Base-by-base conservation (phyloP, 2,888 invertebrate species). In the Sipha maydis region DNA sequence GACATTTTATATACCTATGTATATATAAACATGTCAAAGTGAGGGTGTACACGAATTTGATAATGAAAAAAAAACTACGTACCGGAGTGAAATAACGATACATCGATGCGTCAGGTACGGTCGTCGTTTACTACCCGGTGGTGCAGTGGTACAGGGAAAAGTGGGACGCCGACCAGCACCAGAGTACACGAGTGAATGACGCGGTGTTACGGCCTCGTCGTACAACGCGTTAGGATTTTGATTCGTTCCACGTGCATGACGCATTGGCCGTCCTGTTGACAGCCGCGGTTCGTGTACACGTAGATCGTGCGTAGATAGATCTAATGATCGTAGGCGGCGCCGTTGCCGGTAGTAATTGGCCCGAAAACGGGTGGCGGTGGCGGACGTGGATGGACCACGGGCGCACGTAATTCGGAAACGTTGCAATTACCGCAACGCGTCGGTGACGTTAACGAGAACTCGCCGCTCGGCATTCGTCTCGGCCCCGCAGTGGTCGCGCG, bases 391-490 rank as follows among this genome's bases (percentile, higher is more conserved):
- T 7, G 14, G 34, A 19, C 21, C 21, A 8, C 11, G 38, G 1
- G 25, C n/a, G 14, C 61, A 1, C n/a, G 25, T n/a, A 7, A 21
- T 31, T 83, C 54, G 83, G 83, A 69, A 78, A 78, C 85, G 67
- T 78, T 78, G 78, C 78, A 85, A 54, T 85, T 78, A 85, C 61
- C 84, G 14, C n/a, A 28, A 85, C 3, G 54, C 61, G 71, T 54
- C 31, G 56, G 34, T 17, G 31, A 56, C 34, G 71, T 83, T 83
- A 54, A 83, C 73, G 54, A 83, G 73, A n/a, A 25, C 25, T 19
- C 38, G 38, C 9, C 21, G 38, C 7, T 3, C 11, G 5, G 21
- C 61, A 3, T 61, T 14, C n/a, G 41, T 19, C 28, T 28, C 69
- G 11, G 0, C 7, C 21, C 7, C 2, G 28, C 19, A 5, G 8